Conservation (phyloP, 2,888 invertebrate species). For the Caenorhabditis japonica region DNA sequence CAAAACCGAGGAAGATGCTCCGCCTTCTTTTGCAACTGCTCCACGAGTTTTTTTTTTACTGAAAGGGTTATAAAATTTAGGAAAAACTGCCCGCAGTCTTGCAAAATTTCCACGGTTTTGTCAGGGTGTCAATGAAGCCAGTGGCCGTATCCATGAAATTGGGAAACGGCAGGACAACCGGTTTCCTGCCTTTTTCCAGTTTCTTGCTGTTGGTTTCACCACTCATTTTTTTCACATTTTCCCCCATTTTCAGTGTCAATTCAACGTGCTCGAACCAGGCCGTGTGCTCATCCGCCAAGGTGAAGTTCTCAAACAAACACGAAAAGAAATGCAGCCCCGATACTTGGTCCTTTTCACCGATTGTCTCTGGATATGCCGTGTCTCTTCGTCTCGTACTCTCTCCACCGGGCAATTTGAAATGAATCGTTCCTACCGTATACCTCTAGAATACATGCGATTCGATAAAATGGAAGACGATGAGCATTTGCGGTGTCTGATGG, state of each 20-base stretch:
- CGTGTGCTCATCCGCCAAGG: constrained; percentile 68
- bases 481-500: constrained; percentile 30
- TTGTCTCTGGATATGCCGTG: constrained; percentile 71
- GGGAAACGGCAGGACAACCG: too few relatives aligned
- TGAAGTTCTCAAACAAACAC: constrained; percentile 70
- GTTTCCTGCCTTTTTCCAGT: too few relatives aligned
- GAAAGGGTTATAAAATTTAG: too few relatives aligned
- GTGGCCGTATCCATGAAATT: too few relatives aligned
- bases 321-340: constrained; percentile 68
- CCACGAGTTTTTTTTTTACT: too few relatives aligned
- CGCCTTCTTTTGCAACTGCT: too few relatives aligned
- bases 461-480: constrained; percentile 52
- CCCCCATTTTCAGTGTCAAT: constrained; percentile 63
- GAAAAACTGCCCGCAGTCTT: too few relatives aligned
- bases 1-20: too few relatives aligned
- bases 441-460: constrained; percentile 61
- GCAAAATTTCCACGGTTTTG: too few relatives aligned
- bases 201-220: too few relatives aligned
- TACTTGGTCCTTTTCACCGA: constrained; percentile 72
- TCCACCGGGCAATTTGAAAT: constrained; percentile 62
- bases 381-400: constrained; percentile 18
- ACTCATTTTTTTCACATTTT: too few relatives aligned
- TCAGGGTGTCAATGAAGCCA: too few relatives aligned
- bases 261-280: constrained; percentile 72
- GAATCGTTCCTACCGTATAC: constrained; percentile 64